A percentile compares a stretch with the other conserved stretches of the same genome.
Evolutionary conservation across 2,797 vertebrate species (phyloP).

Genomic region (Argya squamiceps): DNA sequence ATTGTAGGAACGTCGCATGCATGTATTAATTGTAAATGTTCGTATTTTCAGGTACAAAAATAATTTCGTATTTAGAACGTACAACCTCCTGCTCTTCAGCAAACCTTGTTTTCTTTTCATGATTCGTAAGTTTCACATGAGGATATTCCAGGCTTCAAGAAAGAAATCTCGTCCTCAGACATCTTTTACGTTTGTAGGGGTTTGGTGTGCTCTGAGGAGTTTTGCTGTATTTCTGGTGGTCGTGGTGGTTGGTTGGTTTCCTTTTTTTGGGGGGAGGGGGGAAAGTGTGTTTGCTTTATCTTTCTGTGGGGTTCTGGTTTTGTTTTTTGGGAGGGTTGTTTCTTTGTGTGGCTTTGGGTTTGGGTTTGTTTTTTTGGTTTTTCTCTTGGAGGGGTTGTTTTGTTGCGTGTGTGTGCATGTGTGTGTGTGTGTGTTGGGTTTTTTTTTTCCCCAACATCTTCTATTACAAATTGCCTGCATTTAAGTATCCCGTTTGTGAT

Average conservation of each 20-base stretch:
- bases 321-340: neutral
- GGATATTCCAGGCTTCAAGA: neutral
- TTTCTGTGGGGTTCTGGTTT: neutral
- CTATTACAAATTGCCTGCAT: neutral
- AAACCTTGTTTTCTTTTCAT: neutral
- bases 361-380: neutral
- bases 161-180: neutral
- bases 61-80: neutral
- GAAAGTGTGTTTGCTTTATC: neutral
- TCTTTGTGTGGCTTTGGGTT: neutral
- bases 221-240: neutral
- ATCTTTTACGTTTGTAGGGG: neutral
- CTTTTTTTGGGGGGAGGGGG: rapidly evolving
- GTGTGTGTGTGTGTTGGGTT: neutral
- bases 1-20: neutral
- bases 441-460: rapidly evolving
- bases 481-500: neutral
- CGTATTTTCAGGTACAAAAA: neutral
- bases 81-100: neutral
- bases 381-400: rapidly evolving
- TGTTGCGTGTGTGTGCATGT: too few species aligned
- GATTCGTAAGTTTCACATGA: neutral
- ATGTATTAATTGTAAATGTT: neutral
- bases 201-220: neutral
- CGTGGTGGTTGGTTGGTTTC: neutral